Evolutionary conservation across 2,888 invertebrate genomes (phyloP), one percentile per base, ranked within the genome.

Genomic region (Hyppa rectilinea): DNA sequence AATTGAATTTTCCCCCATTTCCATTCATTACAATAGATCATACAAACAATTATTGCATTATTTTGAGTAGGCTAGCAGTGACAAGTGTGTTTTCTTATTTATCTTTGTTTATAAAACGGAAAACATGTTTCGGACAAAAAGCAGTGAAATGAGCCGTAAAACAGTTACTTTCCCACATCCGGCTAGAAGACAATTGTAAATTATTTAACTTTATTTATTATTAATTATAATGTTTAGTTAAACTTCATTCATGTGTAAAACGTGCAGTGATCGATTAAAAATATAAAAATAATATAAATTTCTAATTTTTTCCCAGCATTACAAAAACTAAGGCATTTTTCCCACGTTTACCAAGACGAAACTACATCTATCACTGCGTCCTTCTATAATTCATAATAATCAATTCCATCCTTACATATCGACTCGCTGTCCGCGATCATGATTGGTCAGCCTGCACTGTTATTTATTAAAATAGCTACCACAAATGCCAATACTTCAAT

Each of bases 21-120:
- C 56, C 2, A 60, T 78, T 78, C 40, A 78, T 74, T 70, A 59
- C 31, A 49, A 55, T 73, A 73, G 36, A 60, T 59, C 71, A 60
- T n/a, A 43, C 9, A 60, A 31, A 26, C 45, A 47, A 52, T 31
- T 36, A 59, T 49, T 53, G 47, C 40, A 60, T 59, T 6, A 36
- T 77, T 59, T 43, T 17, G 12, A 36, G 40, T 31, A 10, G 5
- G 1, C 40, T 56, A 29, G n/a, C 1, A 20, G 36, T 29, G 40
- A 36, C 47, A 20, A 40, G 40, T 75, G 40, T 34, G n/a, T 36
- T 36, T 31, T 52, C 14, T 40, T 47, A 26, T 40, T 29, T 31
- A 23, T 31, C 4, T 1, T 40, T 71, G 23, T 20, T 40, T 2
- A 52, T 2, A 3, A 26, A 52, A 49, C 14, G 2, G 20, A 1